Evolutionary conservation across 1,140 invertebrate genomes (phyloP).

Genomic region (Procambarus clarkii): DNA sequence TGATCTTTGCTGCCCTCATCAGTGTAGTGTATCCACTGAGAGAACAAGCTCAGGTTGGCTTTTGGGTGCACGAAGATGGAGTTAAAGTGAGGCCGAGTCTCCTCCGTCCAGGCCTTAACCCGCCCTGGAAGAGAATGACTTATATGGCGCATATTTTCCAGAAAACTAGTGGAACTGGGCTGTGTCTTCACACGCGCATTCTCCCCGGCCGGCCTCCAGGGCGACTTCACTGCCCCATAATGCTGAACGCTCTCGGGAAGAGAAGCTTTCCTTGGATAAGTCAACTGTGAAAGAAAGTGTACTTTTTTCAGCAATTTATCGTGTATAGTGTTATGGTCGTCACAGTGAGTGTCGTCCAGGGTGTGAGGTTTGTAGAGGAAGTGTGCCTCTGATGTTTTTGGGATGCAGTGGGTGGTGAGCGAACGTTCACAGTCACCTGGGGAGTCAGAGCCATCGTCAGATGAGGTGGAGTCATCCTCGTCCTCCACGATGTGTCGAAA

Average conservation of each 20-base stretch:
- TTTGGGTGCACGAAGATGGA: neutral
- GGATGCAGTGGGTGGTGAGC: neutral
- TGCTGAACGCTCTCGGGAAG: neutral
- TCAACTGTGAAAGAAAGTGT: neutral
- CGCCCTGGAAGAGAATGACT: neutral
- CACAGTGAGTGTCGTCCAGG: neutral
- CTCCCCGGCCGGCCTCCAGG: neutral
- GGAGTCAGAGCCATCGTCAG: neutral
- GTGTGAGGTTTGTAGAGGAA: neutral
- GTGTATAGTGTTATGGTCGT: neutral
- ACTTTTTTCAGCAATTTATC: neutral
- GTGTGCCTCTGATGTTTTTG: neutral
- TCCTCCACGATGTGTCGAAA: constrained; percentile 13
- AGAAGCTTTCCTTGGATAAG: neutral
- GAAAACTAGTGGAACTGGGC: neutral
- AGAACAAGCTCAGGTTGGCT: no score
- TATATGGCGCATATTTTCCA: neutral
- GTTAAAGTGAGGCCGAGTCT: neutral
- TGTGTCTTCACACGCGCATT: neutral
- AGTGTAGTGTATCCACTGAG: no score
- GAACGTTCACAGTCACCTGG: neutral
- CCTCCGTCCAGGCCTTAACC: neutral
- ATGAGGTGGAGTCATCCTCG: neutral
- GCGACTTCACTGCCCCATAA: neutral
- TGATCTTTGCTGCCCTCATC: no score